Base-by-base conservation (phyloP, 1,140 invertebrate species). In the Bombus affinis region DNA sequence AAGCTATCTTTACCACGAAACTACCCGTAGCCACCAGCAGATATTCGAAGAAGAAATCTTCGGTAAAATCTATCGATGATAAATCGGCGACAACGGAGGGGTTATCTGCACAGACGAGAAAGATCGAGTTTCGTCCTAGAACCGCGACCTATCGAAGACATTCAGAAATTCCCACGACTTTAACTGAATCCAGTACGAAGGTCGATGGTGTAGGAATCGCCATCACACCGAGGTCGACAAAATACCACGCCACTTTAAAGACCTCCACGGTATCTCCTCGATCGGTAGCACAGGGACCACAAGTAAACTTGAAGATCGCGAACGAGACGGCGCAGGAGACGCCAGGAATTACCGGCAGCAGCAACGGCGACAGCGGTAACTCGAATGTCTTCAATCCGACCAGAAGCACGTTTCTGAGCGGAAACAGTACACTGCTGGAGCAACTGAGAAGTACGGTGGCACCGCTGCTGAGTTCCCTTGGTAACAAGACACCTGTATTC, bases 361-460 rank as follows among this genome's bases (percentile, higher is more conserved):
- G 91, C 68, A 93, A 94, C 47, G 90, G 92, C 3, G 90, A 88
- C 79, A 93, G 82, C 37, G 92, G 92, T 25, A 93, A 78, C 72
- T 92, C 92, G 62, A 95, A 95, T 42, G 93, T 95, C 73, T 95
- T 95, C 85, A 95, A 89, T 89, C 94, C 95, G 0, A 81, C 93
- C 0, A 93, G 89, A 53, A 93, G 91, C 53, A 90, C 93, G 57
- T 88, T 92, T 59, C 76, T 95, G 18, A 90, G 86, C 13, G 92
- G 78, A 37, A 95, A 95, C n/a, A 88, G 59, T 28, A 92, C 91
- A 37, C 83, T 95, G 22, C 13, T 95, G 35, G 94, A 95, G 81
- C 93, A 95, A 74, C 86, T 95, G 3, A 88, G 94, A 25, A 95
- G 94, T 72, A 95, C 95, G 4, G 95, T 95, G 13, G 94, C 95